Base-by-base conservation (phyloP, 2,888 invertebrate species). In the Diachrysia chrysitis region DNA sequence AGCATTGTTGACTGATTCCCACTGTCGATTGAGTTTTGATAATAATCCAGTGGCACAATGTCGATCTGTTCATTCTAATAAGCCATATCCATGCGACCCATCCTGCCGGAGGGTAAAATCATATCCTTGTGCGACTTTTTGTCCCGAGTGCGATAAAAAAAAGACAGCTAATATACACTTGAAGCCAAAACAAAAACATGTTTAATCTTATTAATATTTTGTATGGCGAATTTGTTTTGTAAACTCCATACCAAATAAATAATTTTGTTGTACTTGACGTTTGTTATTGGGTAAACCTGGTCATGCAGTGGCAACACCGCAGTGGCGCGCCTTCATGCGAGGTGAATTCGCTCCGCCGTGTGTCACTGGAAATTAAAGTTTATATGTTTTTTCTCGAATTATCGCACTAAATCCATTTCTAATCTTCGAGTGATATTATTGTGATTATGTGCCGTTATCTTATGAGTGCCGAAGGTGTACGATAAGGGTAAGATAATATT, bases 391-490 rank as follows among this genome's bases (percentile, higher is more conserved):
- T 89, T 90, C 79, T 88, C 83, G 83, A 89, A 87, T 88, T 89
- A 89, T 84, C 85, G 81, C 77, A 75, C 73, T 73, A 80, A 87
- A 88, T 88, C 85, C 79, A 65, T 75, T 83, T 80, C 76, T 87
- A 86, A 87, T 87, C 82, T 79, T 82, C 82, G 83, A 86, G 83
- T 87, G 86, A 87, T 87, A 86, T 87, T 90, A 78, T 88, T 88
- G 93, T 94, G 93, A 94, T 93, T 94, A 94, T 93, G 93, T 93
- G 91, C 90, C 89, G 91, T 90, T 90, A 92, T 89, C 88, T 85
- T 85, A 86, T 87, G 91, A 90, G 91, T 87, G 85, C 83, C 84
- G 80, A 89, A 90, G 89, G 89, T 88, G 90, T 90, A 88, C 88
- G 93, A 93, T 93, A 94, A 93, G 90, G 93, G 95, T 95, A 91